Percentiles rank a stretch among this genome's conserved stretches.
These are phyloP conservation scores for Pollenia labialis DNA, from an alignment of 2,888 invertebrate genomes.

Conservation along the genomic window DNA sequence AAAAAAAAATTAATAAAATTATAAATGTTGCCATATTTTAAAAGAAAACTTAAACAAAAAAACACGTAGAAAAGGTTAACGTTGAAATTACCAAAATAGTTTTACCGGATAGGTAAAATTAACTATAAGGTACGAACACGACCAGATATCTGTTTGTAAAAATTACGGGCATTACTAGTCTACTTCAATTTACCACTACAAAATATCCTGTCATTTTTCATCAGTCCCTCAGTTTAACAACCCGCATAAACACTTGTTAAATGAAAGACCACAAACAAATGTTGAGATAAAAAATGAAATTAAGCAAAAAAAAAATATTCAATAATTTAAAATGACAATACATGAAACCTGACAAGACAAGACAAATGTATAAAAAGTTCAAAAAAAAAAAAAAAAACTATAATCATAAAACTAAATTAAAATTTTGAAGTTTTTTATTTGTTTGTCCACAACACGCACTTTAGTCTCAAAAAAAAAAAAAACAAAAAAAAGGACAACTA, in stretches of 20 bases:
- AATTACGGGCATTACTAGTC: no score
- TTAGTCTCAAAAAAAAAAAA: constrained; percentile 31
- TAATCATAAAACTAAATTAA: constrained; percentile 69
- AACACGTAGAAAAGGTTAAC: no score
- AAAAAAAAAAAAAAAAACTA: constrained; percentile 21
- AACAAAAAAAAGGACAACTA: not conserved
- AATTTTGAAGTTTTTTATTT: constrained; percentile 53
- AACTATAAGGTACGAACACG: no score
- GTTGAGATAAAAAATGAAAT: constrained; percentile 32
- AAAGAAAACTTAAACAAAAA: no score
- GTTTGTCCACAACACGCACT: constrained; percentile 64
- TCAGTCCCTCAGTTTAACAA: constrained; percentile 32
- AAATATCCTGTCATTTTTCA: not conserved
- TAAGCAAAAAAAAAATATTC: constrained; percentile 38
- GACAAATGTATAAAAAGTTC: constrained; percentile 31
- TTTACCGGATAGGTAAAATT: no score
- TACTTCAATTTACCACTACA: not conserved
- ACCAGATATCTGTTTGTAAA: no score
- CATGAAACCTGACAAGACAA: constrained; percentile 48
- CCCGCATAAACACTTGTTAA: constrained; percentile 70
- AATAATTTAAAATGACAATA: constrained; percentile 65
- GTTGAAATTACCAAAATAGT: no score
- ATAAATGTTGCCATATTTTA: no score
- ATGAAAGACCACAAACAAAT: constrained; percentile 65
- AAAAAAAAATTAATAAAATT: no score